Evolutionary conservation across 2,113 vertebrate species (phyloP), one percentile per base, ranked within the genome.

Genomic region (Patagioenas fasciata): DNA sequence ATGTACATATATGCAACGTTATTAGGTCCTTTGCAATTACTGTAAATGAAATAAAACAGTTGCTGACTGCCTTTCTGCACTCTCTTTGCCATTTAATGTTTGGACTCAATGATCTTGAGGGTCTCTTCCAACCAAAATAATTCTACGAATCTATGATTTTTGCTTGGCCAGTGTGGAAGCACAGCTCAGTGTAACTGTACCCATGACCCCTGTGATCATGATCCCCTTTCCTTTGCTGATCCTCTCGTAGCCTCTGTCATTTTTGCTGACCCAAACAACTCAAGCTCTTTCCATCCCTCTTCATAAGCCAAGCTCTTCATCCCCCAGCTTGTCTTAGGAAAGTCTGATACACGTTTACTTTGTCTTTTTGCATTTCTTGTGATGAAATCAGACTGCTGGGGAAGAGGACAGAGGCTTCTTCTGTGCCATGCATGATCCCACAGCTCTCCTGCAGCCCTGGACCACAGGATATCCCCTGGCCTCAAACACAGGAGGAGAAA

Each of bases 161-260:
- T 62, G n/a, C 26, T 34, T 25, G 40, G 28, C 11, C 31, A 6
- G 1, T 12, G 32, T 24, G 29, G 31, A 31, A 74, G 47, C 42
- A 16, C 47, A 79, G 48, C 13, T 24, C 7, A 2, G 6, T 0
- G 0, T 51, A 72, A 54, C 36, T 16, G 19, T 34, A 5, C 31
- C 65, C 6, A 0, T 1, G 3, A 23, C 42, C 14, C 19, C 8
- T 1, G 0, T 44, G 34, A 51, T 13, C 3, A 2, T 8, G 44
- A n/a, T 19, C 2, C 21, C 31, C 6, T 81, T 69, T 40, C 9
- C 21, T 58, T 78, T 77, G 58, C 47, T 34, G 36, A 73, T 34
- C 16, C 5, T 78, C 56, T 26, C 1, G 0, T 7, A 50, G 21
- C 24, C 50, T 44, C 23, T 0, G 0, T 6, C 17, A 65, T 44